Conservation (phyloP, 2,888 invertebrate species). For the Lasioglossum leucozonium region DNA sequence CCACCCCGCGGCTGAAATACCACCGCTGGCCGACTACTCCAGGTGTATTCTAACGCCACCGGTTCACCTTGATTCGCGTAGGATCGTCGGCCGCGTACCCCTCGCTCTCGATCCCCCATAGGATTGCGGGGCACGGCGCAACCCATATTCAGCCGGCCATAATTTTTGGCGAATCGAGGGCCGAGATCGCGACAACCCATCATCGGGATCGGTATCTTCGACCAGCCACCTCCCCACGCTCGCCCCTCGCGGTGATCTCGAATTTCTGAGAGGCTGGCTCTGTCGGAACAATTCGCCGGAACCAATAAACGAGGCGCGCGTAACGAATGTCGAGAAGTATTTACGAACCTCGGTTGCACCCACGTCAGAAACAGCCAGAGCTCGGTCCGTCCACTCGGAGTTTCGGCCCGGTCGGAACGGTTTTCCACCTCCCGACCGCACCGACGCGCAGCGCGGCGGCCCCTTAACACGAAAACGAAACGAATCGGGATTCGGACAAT, state of each 20-base stretch:
- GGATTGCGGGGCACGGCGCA: constrained; percentile 42
- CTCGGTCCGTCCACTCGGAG: constrained; percentile 63
- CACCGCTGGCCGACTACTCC: constrained; percentile 36
- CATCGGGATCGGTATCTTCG: constrained; percentile 45
- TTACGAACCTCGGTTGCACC: constrained; percentile 59
- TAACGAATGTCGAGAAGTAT: constrained; percentile 60
- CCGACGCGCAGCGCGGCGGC: not conserved
- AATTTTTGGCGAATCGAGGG: constrained; percentile 64
- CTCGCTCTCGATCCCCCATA: not conserved
- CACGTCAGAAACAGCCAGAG: constrained; percentile 60
- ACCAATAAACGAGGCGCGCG: constrained; percentile 62
- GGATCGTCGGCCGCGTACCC: not conserved
- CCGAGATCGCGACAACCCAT: constrained; percentile 71
- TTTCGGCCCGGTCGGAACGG: constrained; percentile 45
- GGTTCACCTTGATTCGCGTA: constrained; percentile 65
- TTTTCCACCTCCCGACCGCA: not conserved
- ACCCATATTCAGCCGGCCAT: constrained; percentile 71
- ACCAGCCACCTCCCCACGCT: too few species aligned
- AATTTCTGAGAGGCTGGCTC: constrained; percentile 23
- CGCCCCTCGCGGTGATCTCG: constrained; percentile 30
- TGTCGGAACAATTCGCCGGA: constrained; percentile 52
- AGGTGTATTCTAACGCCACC: constrained; percentile 62
- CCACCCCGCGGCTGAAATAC: constrained; percentile 55
- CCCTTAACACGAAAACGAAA: constrained; percentile 54
- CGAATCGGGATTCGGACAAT: constrained; percentile 71